These are phyloP conservation scores for Ormyrus pomaceus DNA, from an alignment of 2,888 invertebrate genomes.

Conservation along the genomic window DNA sequence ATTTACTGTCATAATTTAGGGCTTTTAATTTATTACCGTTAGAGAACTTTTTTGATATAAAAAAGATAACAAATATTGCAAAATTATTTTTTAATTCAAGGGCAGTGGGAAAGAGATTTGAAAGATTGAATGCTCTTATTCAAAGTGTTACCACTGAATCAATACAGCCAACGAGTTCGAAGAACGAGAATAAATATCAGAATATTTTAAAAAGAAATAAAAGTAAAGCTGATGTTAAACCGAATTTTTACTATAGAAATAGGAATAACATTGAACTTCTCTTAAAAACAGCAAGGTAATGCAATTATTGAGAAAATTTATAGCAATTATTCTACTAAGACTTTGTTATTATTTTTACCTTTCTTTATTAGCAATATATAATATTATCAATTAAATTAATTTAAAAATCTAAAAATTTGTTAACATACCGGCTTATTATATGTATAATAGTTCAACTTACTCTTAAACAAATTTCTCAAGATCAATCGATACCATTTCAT, in stretches of 20 bases:
- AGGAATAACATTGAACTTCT: constrained; percentile 39
- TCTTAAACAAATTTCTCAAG: too few species aligned
- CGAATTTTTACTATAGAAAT: constrained; percentile 28
- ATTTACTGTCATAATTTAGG: too few species aligned
- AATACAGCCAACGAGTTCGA: background rate
- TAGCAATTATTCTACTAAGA: too few species aligned
- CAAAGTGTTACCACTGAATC: constrained; percentile 1
- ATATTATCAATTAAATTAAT: background rate
- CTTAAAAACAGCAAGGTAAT: constrained; percentile 34
- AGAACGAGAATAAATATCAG: constrained; percentile 26
- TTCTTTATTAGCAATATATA: background rate
- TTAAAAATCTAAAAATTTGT: background rate
- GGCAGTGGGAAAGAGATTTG: constrained; percentile 43
- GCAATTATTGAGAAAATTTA: too few species aligned
- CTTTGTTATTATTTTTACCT: too few species aligned
- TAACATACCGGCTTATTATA: too few species aligned
- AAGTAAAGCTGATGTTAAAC: constrained; percentile 11
- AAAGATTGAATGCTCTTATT: constrained; percentile 46
- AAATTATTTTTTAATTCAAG: constrained; percentile 8
- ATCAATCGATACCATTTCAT: too few species aligned
- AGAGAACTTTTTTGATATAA: too few species aligned
- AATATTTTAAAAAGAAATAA: constrained; percentile 30
- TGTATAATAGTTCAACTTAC: too few species aligned
- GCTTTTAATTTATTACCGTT: too few species aligned
- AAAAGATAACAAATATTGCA: too few species aligned